Evolutionary conservation across 2,888 invertebrate genomes (phyloP), one percentile per base, ranked within the genome.

Genomic region (Himalopsyche japonica): DNA sequence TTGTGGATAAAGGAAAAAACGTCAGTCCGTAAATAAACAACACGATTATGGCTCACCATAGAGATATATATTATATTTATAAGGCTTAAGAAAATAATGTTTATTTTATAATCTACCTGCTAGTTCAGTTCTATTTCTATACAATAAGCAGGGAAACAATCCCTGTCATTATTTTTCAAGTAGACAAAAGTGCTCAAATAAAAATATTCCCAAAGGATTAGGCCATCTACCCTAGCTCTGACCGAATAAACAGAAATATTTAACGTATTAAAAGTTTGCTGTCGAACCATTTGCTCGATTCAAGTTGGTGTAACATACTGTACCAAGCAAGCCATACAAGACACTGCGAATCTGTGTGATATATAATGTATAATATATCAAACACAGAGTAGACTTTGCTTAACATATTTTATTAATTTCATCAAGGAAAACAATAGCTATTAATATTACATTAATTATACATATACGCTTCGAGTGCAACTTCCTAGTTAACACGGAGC

Each of bases 201-300:
- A 77, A 82, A 82, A 84, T 78, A 79, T 79, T 79, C 79, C 64
- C 76, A 12, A 32, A 48, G 70, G 79, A 83, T 83, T 83, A 79
- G 79, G 57, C 34, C 64, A 83, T 32, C 79, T 76, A 70, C 79
- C 78, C 47, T 48, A 80, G 7, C 27, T 64, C 70, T 49, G 76
- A 64, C 77, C 84, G 47, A 84, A 84, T 84, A 86, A 86, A 86
- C 84, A 84, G 84, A 84, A 82, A 84, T 79, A 86, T 86, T 82
- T 82, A 80, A 80, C 77, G 84, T n/a, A 49, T 49, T 6, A 18
- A 49, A 49, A 20, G 57, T n/a, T 57, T 57, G 15, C 80, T 3
- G 20, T 20, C 7, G 20, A 57, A 20, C 57, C 57, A 57, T 57
- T 57, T 20, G 6, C 12, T 57, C 20, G 57, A 20, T 20, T 57